Evolutionary conservation across 2,113 vertebrate species (phyloP).

Genomic region (Saguinus imperator): DNA sequence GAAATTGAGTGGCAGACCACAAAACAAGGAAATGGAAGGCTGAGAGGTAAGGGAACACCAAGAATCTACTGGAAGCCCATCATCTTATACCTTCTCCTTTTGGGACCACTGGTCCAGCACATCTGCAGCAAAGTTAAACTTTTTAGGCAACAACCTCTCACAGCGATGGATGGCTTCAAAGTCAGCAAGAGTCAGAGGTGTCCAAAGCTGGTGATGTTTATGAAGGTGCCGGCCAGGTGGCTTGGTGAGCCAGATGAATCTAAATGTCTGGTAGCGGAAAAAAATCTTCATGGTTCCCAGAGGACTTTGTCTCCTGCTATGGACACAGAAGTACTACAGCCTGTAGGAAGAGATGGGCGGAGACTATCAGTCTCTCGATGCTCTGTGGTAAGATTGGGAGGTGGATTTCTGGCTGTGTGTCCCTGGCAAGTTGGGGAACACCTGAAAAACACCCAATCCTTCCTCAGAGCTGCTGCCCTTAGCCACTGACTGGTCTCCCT

Average conservation of each 20-base stretch:
- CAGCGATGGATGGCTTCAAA: slow-evolving; percentile 81
- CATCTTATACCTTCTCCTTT: slow-evolving; percentile 83
- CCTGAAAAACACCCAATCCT: background rate
- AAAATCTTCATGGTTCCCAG: slow-evolving; percentile 69
- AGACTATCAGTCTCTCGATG: background rate
- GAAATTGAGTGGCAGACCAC: background rate
- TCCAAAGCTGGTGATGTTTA: slow-evolving; percentile 21
- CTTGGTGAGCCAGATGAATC: slow-evolving; percentile 42
- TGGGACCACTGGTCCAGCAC: slow-evolving; percentile 87
- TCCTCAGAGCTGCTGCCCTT: background rate
- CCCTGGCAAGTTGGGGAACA: background rate
- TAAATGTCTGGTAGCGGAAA: slow-evolving; percentile 21
- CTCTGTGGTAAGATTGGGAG: background rate
- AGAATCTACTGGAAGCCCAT: background rate
- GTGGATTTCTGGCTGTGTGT: background rate
- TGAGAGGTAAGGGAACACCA: background rate
- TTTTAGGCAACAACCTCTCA: slow-evolving; percentile 77
- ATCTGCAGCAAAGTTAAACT: slow-evolving; percentile 88
- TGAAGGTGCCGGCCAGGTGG: slow-evolving; percentile 43
- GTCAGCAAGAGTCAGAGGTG: slow-evolving; percentile 78
- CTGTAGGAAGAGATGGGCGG: slow-evolving; percentile 8
- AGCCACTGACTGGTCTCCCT: background rate
- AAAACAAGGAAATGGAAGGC: background rate
- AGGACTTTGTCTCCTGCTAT: background rate
- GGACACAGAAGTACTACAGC: background rate